These are phyloP conservation scores for Lamprologus sp. DNA, from an alignment of 2,113 vertebrate genomes.

Conservation along the genomic window DNA sequence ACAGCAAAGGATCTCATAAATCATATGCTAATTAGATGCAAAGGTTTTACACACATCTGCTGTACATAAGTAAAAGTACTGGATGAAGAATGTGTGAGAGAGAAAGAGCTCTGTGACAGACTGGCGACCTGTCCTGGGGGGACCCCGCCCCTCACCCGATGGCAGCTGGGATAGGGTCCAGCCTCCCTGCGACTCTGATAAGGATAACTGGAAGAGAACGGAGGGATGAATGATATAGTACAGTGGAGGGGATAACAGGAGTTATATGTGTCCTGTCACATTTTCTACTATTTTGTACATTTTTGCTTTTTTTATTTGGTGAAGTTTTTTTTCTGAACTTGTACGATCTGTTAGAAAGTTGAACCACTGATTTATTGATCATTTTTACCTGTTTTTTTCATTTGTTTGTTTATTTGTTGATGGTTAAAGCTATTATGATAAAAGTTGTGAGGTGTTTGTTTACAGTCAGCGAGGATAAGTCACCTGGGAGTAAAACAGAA, in stretches of 20 bases:
- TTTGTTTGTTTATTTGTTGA: not conserved
- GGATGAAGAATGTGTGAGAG: not conserved
- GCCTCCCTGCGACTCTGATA: not conserved
- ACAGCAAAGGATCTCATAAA: constrained; percentile 4
- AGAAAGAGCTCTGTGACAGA: not conserved
- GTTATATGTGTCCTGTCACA: rapidly evolving
- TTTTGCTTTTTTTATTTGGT: not conserved
- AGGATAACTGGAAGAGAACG: rapidly evolving
- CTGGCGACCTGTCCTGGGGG: not conserved
- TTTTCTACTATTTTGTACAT: not conserved
- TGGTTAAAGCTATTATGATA: rapidly evolving
- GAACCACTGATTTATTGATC: not conserved
- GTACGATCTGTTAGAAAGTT: not conserved
- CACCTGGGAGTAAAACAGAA: not conserved
- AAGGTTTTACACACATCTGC: not conserved
- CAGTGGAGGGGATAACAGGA: not conserved
- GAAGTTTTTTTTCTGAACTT: not conserved
- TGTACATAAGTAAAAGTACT: not conserved
- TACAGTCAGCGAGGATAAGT: not conserved
- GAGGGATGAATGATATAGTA: not conserved
- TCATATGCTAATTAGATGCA: not conserved
- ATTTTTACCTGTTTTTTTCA: rapidly evolving
- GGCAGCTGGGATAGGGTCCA: not conserved
- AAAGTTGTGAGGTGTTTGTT: not conserved
- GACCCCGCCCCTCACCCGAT: not conserved